Evolutionary conservation across 2,888 invertebrate species (phyloP).

Genomic region (Parthenolecanium corni): DNA sequence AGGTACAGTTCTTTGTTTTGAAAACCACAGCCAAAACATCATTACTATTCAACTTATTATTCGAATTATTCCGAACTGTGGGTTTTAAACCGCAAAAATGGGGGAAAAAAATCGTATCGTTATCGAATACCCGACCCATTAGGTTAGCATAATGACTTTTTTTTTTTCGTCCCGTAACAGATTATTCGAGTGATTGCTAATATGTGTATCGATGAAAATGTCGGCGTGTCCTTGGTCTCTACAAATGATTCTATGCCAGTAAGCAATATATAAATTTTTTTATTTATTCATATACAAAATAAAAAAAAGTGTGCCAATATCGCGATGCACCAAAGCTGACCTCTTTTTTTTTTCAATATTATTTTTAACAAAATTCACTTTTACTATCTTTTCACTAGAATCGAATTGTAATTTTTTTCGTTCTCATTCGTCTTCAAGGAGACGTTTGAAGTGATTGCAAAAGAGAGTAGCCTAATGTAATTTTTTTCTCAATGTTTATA

Average conservation of each 20-base stretch:
- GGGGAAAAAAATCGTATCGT: neutral
- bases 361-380: neutral
- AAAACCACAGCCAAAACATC: too few species aligned
- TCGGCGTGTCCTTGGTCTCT: conserved; percentile 53
- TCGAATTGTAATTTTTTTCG: too few species aligned
- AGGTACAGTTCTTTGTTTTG: too few species aligned
- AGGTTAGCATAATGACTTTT: too few species aligned
- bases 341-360: neutral
- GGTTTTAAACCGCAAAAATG: neutral
- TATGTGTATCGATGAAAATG: conserved; percentile 63
- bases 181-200: conserved; percentile 75
- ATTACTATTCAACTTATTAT: too few species aligned
- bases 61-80: too few species aligned
- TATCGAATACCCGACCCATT: neutral
- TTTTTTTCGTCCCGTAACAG: conserved; percentile 40
- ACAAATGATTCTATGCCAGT: conserved; percentile 4
- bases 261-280: neutral
- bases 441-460: too few species aligned
- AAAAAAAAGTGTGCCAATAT: too few species aligned
- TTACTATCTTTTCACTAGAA: neutral
- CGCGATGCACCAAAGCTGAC: too few species aligned
- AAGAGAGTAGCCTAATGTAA: too few species aligned
- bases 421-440: too few species aligned
- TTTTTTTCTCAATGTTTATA: too few species aligned
- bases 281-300: neutral